Evolutionary conservation across 2,113 vertebrate species (phyloP), one percentile per base, ranked within the genome.

Genomic region (Mesitornis unicolor): DNA sequence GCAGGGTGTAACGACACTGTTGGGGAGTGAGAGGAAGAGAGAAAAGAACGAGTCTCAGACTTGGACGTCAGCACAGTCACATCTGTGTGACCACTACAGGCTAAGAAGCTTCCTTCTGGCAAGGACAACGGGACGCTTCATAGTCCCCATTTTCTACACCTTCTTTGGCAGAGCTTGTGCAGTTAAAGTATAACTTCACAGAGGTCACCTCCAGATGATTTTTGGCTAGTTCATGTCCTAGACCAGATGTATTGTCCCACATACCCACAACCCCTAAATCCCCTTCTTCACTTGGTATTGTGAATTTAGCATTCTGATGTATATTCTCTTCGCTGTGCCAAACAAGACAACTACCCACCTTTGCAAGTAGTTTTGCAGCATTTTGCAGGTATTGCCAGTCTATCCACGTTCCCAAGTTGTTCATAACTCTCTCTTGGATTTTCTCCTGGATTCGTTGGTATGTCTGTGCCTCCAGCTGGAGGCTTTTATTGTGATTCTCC

Each of bases 321-420:
- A 19, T n/a, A 24, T n/a, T 57, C 33, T 68, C 40, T 87, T 84
- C 26, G 25, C 63, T 56, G 26, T 33, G 57, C 24, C 11, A 24
- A 84, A 87, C 40, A 78, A 48, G 38, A 42, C 25, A 61, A n/a
- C 25, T 22, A 95, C 95, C 38, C 96, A 99, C 99, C 99, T 99
- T 99, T 90, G 99, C 99, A 92, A 99, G 98, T 68, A 99, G 98
- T 97, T 99, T 99, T 97, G 99, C 99, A 98, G 99, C 99, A 28
- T 99, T 99, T 97, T 99, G 99, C 92, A 99, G 98, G 96, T 99
- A 99, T 97, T 99, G 99, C 99, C 99, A 99, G 97, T 99, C 99
- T 69, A 99, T 99, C 99, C 99, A 99, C 4, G 99, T 99, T 67
- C 99, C 99, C 97, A 99, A 97, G 97, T 99, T 99, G 97, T 99